phyloP scores from a whole-genome alignment of 2,797 vertebrate species.

The Lemur catta region DNA sequence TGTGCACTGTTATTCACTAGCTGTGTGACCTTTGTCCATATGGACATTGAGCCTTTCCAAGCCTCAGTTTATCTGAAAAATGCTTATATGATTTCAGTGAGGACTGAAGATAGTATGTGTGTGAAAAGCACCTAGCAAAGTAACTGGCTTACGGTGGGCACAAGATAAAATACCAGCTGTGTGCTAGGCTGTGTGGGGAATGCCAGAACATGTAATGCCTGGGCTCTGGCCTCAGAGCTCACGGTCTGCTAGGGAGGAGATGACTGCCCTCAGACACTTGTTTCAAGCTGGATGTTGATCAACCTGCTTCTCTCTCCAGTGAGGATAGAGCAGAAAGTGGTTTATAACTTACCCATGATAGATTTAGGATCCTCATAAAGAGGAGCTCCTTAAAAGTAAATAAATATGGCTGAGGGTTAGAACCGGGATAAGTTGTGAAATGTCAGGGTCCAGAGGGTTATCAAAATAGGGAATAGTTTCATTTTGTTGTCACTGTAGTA shows the following conservation, averaged over 20 bases:
- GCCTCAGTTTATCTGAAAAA: conserved; percentile 21
- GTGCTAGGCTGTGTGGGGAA: background rate
- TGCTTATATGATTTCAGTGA: background rate
- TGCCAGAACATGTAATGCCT: background rate
- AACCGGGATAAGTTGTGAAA: background rate
- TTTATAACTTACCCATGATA: background rate
- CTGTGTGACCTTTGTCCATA: background rate
- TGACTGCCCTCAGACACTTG: background rate
- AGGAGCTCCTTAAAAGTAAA: background rate
- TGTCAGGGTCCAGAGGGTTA: background rate
- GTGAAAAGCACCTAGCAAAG: background rate
- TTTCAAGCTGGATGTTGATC: background rate
- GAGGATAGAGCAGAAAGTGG: background rate
- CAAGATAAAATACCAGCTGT: background rate
- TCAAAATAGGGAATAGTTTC: background rate
- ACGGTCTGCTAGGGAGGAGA: background rate
- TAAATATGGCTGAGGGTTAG: background rate
- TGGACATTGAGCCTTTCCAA: background rate
- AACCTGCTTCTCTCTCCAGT: background rate
- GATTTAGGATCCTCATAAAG: background rate
- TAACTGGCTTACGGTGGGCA: background rate
- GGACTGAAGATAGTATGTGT: background rate
- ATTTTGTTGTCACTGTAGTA: background rate
- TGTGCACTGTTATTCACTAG: background rate
- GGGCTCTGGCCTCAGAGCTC: background rate